Base-by-base conservation (phyloP, 2,797 vertebrate species). In the Nyctalus aviator region DNA sequence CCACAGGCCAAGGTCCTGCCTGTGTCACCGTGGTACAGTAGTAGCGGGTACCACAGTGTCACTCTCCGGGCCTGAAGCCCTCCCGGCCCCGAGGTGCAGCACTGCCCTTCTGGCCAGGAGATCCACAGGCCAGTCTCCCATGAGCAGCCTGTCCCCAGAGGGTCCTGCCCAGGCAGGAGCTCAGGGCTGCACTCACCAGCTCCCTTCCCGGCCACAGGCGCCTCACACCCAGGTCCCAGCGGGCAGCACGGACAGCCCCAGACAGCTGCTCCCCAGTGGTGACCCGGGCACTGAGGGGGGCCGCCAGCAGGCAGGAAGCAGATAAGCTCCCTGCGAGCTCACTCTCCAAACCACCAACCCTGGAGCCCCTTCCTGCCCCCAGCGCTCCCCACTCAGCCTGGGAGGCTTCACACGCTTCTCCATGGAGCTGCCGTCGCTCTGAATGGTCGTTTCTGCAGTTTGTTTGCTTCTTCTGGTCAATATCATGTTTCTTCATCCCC, bases 171-270 rank as follows among this genome's bases (percentile, higher is more conserved):
- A 9, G 12, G 1, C 27, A 0, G 5, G 21, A 1, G 30, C 44
- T 23, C 27, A 4, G 20, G 25, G 32, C 8, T 1, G n/a, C 53
- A 53, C 66, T 55, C 30, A n/a, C 30, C 20, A 3, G 1, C 21
- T 68, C 23, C 32, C 14, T n/a, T 87, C 44, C 62, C 25, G 7
- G 21, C 9, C 10, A 35, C 32, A 59, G 48, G 5, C 1, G 3
- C 12, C 14, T 27, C 0, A 0, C 0, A 2, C 5, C 11, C 3
- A 4, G 14, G 20, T 35, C 30, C 18, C 35, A 1, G 59, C 25
- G 6, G 27, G 59, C 59, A 62, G 6, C 25, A 59, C 5, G 6
- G 59, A 4, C 57, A 62, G 59, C 27, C 27, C 59, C 59, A 62
- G 59, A 62, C 59, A 64, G 27, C 46, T 59, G 64, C 3, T 69